Conservation (phyloP, 2,797 vertebrate genomes). For the Chelidonichthys spinosus region DNA sequence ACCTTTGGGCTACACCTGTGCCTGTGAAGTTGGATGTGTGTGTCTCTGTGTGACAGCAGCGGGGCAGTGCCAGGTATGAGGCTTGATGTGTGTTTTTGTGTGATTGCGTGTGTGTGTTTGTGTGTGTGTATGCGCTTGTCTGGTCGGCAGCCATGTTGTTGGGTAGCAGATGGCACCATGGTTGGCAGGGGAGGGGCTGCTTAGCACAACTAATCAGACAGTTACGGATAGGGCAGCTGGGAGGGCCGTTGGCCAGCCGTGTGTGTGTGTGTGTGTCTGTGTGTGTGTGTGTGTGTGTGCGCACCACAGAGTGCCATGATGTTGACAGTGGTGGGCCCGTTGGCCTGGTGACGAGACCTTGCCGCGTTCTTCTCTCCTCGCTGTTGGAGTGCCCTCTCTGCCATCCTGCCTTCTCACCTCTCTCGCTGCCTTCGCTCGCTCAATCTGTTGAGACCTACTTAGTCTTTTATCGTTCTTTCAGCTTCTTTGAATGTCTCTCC, state of each 20-base stretch:
- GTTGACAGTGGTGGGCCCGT: slow-evolving; percentile 98
- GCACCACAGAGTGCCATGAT: slow-evolving; percentile 88
- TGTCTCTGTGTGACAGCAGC: slow-evolving; percentile 75
- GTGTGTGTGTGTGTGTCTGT: slow-evolving; percentile 69
- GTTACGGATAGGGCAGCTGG: slow-evolving; percentile 99
- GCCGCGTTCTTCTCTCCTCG: slow-evolving; percentile 87
- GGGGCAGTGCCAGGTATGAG: slow-evolving; percentile 77
- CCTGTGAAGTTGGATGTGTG: slow-evolving; percentile 78
- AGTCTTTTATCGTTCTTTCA: slow-evolving; percentile 49
- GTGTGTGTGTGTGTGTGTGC: slow-evolving; percentile 18
- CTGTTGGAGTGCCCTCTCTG: slow-evolving; percentile 80
- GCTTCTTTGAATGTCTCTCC: slow-evolving; percentile 44
- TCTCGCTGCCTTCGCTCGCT: slow-evolving; percentile 55
- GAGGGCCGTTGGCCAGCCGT: slow-evolving; percentile 96
- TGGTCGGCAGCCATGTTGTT: slow-evolving; percentile 99
- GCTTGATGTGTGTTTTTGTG: slow-evolving; percentile 59
- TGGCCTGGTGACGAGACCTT: slow-evolving; percentile 93
- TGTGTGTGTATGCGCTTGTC: slow-evolving; percentile 68
- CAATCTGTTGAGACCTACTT: slow-evolving; percentile 60
- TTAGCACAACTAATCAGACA: slow-evolving; percentile 99
- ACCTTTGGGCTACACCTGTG: slow-evolving; percentile 82
- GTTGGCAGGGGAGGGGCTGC: slow-evolving; percentile 97
- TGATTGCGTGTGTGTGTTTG: slow-evolving; percentile 12
- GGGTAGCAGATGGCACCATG: slow-evolving; percentile 88
- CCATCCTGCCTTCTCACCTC: slow-evolving; percentile 75